Base-by-base conservation (phyloP, 2,797 vertebrate genomes). In the Oophaga sylvatica region DNA sequence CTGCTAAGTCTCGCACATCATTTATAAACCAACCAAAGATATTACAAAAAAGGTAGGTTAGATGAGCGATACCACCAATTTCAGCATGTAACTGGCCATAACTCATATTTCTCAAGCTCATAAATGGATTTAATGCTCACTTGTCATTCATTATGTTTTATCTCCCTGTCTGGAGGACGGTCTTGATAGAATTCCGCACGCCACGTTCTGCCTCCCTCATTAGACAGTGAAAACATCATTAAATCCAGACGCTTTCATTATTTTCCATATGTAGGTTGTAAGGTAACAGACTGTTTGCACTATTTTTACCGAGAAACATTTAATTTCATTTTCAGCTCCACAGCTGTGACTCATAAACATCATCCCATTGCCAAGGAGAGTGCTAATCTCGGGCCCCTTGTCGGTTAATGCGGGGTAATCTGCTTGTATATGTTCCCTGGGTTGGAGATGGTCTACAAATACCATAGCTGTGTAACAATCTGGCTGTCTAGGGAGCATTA, bases 291-390 rank as follows among this genome's bases (percentile, higher is more conserved):
- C 75, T 89, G 88, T 89, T 89, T 87, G 75, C 75, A 89, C 88
- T 89, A 83, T 89, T 87, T 89, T 83, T 86, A 89, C 84, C 57
- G 57, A 87, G 84, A 62, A 89, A 86, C 88, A 86, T 80, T 88
- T 90, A 75, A 81, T 87, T 90, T 89, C 0, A 3, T 90, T 89
- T 89, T 86, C 86, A 91, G 89, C 85, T 0, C 0, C 86, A 84
- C 91, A 93, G 90, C 91, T 93, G 92, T 78, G 90, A 88, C 84
- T 22, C 45, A 85, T 83, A 89, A 92, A 90, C 78, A 84, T 82
- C 78, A 80, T 84, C 91, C 86, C 41, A 75, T 90, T 91, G 88
- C 83, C 90, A 90, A 85, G 86, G n/a, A 57, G 89, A 85, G 90
- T 84, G 85, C 87, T 90, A 90, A 90, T 92, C 90, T 85, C 68